Conservation (phyloP, 2,888 invertebrate species). For the Lepetodrilus schrolli region DNA sequence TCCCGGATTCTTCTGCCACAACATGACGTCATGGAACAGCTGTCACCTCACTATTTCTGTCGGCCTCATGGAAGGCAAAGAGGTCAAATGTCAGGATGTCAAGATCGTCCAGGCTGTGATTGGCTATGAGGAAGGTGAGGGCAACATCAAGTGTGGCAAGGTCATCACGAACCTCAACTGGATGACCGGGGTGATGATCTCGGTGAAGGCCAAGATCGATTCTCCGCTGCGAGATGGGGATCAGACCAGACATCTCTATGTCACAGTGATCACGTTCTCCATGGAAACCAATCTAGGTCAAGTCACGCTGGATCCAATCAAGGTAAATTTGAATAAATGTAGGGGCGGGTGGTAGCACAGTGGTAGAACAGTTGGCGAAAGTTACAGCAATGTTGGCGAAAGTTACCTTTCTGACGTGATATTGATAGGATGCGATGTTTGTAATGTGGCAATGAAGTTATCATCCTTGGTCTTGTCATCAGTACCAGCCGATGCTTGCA, state of each 20-base stretch:
- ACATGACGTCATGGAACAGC: slow-evolving; percentile 37
- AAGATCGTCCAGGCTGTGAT: slow-evolving; percentile 31
- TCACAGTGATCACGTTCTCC: not conserved
- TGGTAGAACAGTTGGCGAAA: too few species aligned
- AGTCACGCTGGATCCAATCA: not conserved
- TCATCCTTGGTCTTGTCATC: too few species aligned
- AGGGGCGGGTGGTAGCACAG: too few species aligned
- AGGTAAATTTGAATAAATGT: not conserved
- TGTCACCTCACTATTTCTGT: slow-evolving; percentile 31
- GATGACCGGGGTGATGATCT: slow-evolving; percentile 32
- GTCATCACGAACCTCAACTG: slow-evolving; percentile 37
- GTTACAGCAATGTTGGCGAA: too few species aligned
- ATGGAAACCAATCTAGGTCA: not conserved
- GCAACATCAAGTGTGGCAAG: not conserved
- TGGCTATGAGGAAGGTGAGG: not conserved
- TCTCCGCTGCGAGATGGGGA: slow-evolving; percentile 35
- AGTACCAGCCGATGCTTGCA: too few species aligned
- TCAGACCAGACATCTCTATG: not conserved
- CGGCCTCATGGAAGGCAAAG: slow-evolving; percentile 14
- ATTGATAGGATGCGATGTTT: too few species aligned
- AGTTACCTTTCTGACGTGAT: too few species aligned
- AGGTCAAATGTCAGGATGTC: slow-evolving; percentile 32
- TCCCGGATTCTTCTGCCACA: slow-evolving; percentile 47
- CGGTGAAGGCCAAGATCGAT: slow-evolving; percentile 45
- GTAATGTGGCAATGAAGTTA: too few species aligned